Evolutionary conservation across 2,797 vertebrate species (phyloP), one percentile per base, ranked within the genome.

Genomic region (Anguilla pacifica): DNA sequence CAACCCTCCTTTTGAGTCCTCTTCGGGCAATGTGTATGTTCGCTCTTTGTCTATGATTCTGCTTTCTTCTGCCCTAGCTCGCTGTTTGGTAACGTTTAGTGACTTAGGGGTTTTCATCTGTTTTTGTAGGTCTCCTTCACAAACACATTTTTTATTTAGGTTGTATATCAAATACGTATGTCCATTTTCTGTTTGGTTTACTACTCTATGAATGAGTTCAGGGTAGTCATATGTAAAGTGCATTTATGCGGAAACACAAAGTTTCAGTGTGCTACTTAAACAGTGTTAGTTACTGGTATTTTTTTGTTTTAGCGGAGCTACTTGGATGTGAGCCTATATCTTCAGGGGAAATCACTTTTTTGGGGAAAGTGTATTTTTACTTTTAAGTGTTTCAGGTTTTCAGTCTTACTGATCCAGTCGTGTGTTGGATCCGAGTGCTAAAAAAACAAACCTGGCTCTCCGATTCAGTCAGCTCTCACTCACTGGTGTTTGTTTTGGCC

Each of bases 11-110:
- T 46, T 46, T 46, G 43, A 46, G 43, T 46, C 43, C 43, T 46
- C 77, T 84, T 31, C 87, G 67, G 79, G 77, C 77, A 57, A 74
- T 67, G 59, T 83, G n/a, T 72, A 64, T 49, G 43, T 55, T 22
- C 0, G 51, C 49, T 67, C 82, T 82, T 25, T 53, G 46, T 77
- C 55, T 64, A 19, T 25, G 22, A 64, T 64, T 64, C 17, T 64
- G 59, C 17, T 64, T 22, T 64, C 61, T 22, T 13, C 11, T 59
- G 13, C 11, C 11, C 61, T 64, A 22, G 53, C 53, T 55, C 11
- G 10, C 53, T 11, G 53, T 55, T 11, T 55, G 43, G 43, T 46
- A 46, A 6, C 53, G 1, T 55, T 0, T 55, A 15, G 10, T 55
- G 53, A 55, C 53, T 55, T 46, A 6, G 43, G 53, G 13, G 53